Base-by-base conservation (phyloP, 1,140 invertebrate genomes). In the Medauroidea extradentata region DNA sequence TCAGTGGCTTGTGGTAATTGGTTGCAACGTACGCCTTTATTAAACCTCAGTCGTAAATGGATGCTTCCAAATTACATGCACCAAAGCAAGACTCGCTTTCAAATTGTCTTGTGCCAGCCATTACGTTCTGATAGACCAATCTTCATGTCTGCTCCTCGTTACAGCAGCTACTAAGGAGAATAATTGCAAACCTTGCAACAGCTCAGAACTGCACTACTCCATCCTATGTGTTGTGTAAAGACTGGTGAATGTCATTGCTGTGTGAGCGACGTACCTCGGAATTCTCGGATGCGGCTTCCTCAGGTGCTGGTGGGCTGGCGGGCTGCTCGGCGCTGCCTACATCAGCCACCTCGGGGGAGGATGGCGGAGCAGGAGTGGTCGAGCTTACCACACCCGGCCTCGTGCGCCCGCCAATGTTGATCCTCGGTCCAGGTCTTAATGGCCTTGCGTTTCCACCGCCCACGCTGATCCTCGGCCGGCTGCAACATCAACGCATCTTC, bases 381-480 rank as follows among this genome's bases (percentile, higher is more conserved):
- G 81, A 77, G 0, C 74, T 73, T 1, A 67, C 16, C 41, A 74
- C 76, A 23, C 73, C 75, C 13, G 73, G 71, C 60, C 79, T 77
- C 21, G 74, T 72, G 60, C 82, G 76, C 59, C 73, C 71, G 39
- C 73, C 70, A 0, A 84, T 60, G 61, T 81, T 83, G 2, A 86
- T 69, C 39, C 79, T 78, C 3, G 80, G 78, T 11, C 81, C 80
- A 4, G 80, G 79, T 60, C 83, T 75, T 27, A 83, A 66, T 0
- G 67, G 43, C 9, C 53, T 19, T 18, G 53, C 29, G 18, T 25
- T 21, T 23, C 38, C 38, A 41, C n/a, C 13, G n/a, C 44, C n/a
- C 18, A 46, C 5, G 44, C 44, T 46, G 18, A 34, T 34, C 29
- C 29, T 34, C 29, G 29, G 29, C 29, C 29, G 29, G 29, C 29